phyloP scores from a whole-genome alignment of 2,888 invertebrate species.

The Melieria picta region DNA sequence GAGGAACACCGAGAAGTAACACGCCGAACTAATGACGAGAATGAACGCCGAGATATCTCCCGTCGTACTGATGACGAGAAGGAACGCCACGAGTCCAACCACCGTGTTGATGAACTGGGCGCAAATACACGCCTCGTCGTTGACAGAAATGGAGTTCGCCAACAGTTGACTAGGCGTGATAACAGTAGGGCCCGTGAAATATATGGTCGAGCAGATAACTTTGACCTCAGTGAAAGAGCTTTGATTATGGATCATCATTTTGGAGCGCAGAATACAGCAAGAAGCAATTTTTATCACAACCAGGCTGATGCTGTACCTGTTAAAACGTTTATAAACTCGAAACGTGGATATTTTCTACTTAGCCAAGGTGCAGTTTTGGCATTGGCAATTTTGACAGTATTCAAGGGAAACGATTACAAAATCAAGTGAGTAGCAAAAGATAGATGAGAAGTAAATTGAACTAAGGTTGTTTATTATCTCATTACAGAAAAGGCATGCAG shows the following conservation, averaged over 20 bases:
- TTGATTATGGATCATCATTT: too few species aligned
- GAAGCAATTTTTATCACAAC: too few species aligned
- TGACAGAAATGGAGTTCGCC: too few species aligned
- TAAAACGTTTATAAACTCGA: constrained; percentile 1
- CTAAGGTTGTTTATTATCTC: neutral
- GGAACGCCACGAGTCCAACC: constrained; percentile 3
- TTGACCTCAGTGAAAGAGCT: too few species aligned
- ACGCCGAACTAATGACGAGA: neutral
- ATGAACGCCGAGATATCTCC: neutral
- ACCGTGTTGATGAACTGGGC: constrained; percentile 1
- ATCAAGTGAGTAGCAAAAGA: constrained; percentile 41
- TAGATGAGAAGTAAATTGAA: neutral
- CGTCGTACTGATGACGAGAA: constrained; percentile 12
- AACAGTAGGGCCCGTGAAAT: too few species aligned
- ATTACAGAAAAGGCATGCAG: constrained; percentile 35
- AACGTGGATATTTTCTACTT: constrained; percentile 38
- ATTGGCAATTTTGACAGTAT: constrained; percentile 42
- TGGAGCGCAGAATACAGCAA: too few species aligned
- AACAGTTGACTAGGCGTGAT: too few species aligned
- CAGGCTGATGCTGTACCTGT: too few species aligned
- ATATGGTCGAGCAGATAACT: too few species aligned
- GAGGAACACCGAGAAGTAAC: too few species aligned
- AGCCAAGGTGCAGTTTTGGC: constrained; percentile 45
- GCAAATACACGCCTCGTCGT: neutral
- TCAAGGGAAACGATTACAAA: constrained; percentile 39